Percentiles rank a stretch among this genome's conserved stretches.
Evolutionary conservation across 1,140 invertebrate genomes (phyloP).

Genomic region (Magallana ariakensis): DNA sequence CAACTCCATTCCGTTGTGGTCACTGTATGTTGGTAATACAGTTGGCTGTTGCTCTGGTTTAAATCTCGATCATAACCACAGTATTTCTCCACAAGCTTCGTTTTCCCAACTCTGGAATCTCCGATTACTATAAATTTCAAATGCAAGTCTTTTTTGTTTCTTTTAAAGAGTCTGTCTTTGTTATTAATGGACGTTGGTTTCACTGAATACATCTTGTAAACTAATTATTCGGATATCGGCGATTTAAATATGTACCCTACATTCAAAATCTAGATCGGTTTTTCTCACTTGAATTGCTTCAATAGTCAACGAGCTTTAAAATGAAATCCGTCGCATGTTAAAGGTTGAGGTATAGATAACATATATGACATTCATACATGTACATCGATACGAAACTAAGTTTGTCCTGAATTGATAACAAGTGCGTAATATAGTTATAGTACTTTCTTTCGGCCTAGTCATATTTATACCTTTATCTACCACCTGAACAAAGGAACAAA

Average conservation of each 20-base stretch:
- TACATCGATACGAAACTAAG: too few relatives aligned
- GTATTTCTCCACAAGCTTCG: constrained; percentile 13
- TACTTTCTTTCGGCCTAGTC: not conserved
- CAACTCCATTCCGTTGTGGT: not conserved
- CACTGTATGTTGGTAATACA: not conserved
- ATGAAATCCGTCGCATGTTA: too few relatives aligned
- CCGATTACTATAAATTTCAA: constrained; percentile 42
- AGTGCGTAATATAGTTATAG: not conserved
- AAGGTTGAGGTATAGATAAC: too few relatives aligned
- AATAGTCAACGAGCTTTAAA: too few relatives aligned
- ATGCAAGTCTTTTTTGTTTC: not conserved
- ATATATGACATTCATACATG: too few relatives aligned
- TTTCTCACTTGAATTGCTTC: too few relatives aligned
- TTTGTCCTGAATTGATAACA: not conserved
- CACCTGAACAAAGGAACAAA: not conserved
- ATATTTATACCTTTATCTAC: constrained; percentile 1
- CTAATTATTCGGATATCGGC: not conserved
- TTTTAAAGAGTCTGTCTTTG: not conserved
- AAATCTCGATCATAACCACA: not conserved
- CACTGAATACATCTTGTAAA: not conserved
- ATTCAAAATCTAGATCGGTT: not conserved
- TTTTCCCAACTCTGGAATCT: constrained; percentile 36
- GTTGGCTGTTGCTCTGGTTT: not conserved
- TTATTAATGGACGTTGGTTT: constrained; percentile 16
- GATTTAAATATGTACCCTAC: not conserved